Evolutionary conservation across 2,888 invertebrate genomes (phyloP).

Genomic region (Drosophila siamana): DNA sequence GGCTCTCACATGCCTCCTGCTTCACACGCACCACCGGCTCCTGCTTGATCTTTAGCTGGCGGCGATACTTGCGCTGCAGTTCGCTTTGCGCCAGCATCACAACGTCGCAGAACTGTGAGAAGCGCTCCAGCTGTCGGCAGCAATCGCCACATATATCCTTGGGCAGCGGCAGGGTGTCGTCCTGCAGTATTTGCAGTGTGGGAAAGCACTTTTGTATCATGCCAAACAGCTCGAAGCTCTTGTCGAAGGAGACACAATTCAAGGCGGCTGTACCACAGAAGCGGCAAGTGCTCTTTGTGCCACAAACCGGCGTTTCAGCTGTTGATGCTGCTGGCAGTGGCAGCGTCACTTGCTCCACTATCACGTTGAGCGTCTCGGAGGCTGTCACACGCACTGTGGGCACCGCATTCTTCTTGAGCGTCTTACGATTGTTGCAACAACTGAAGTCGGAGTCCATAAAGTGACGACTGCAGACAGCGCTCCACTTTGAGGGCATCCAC

Average conservation of each 20-base stretch:
- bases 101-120: conserved; percentile 84
- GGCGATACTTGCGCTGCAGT: conserved; percentile 79
- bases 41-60: conserved; percentile 84
- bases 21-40: conserved; percentile 84
- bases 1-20: conserved; percentile 83
- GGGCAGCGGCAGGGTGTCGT: conserved; percentile 82
- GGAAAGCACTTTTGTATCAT: conserved; percentile 85
- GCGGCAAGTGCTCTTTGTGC: conserved; percentile 77
- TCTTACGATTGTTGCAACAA: conserved; percentile 79
- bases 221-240: conserved; percentile 83
- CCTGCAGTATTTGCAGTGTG: conserved; percentile 83
- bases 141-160: conserved; percentile 83
- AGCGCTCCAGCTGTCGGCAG: conserved; percentile 78
- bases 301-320: conserved; percentile 2
- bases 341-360: conserved; percentile 48
- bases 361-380: conserved; percentile 27
- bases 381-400: conserved; percentile 62
- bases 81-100: conserved; percentile 83
- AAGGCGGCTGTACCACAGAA: conserved; percentile 79
- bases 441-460: conserved; percentile 83
- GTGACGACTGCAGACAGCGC: conserved; percentile 84
- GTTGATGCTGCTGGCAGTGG: not conserved
- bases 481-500: conserved; percentile 85
- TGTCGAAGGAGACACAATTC: conserved; percentile 80
- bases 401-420: conserved; percentile 83